phyloP scores from a whole-genome alignment of 2,888 invertebrate species.

The Didymodactylos carnosus region DNA sequence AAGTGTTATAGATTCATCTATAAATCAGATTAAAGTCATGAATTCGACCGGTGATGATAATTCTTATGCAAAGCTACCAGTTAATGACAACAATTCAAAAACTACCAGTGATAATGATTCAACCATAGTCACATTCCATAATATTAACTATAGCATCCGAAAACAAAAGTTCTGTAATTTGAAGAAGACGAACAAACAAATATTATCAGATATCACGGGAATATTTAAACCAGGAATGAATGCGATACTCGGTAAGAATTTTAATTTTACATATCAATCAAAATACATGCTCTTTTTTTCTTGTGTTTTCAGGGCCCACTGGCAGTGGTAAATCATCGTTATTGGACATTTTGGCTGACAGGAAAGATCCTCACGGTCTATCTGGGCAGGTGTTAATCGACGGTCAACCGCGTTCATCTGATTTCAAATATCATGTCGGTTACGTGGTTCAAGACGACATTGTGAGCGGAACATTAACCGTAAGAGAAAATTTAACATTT shows the following conservation, averaged over 20 bases:
- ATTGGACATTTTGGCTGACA: conserved; percentile 29
- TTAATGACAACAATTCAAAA: no score
- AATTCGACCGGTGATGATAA: no score
- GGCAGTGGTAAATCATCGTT: conserved; percentile 34
- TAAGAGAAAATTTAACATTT: conserved; percentile 18
- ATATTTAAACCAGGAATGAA: conserved; percentile 31
- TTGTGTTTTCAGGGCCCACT: no score
- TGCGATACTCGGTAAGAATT: conserved; percentile 32
- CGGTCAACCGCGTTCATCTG: conserved; percentile 26
- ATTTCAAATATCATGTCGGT: conserved; percentile 34
- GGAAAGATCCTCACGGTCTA: conserved; percentile 26
- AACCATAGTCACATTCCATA: background rate
- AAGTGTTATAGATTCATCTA: no score
- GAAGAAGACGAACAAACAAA: background rate
- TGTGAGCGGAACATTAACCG: conserved; percentile 32
- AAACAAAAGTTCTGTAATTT: background rate
- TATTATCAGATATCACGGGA: conserved; percentile 20
- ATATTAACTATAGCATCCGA: background rate
- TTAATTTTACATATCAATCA: no score
- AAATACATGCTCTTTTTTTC: no score
- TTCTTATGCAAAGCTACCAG: no score
- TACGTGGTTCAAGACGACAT: conserved; percentile 35
- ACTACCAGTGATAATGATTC: background rate
- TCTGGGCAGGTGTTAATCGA: conserved; percentile 27
- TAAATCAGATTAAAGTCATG: no score